These are phyloP conservation scores for Drosophila barbarae DNA, from an alignment of 2,888 invertebrate species.

Conservation along the genomic window DNA sequence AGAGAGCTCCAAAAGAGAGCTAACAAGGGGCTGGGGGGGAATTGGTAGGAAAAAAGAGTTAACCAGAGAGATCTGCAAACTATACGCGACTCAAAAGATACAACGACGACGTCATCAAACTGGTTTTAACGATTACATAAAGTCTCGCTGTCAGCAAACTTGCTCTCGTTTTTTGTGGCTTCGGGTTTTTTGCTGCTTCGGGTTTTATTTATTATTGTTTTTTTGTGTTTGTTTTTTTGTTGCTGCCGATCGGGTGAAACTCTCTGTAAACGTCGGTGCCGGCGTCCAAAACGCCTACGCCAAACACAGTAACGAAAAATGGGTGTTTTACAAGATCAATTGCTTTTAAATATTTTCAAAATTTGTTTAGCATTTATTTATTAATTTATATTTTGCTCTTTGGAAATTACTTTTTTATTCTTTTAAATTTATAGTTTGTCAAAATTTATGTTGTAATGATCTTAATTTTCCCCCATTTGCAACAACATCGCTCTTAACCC, in stretches of 20 bases:
- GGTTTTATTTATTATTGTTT: slow-evolving; percentile 21
- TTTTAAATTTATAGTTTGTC: not conserved
- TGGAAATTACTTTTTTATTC: not conserved
- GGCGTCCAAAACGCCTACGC: slow-evolving; percentile 50
- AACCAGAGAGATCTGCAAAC: slow-evolving; percentile 25
- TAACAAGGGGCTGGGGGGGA: slow-evolving; percentile 11
- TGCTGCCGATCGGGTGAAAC: slow-evolving; percentile 62
- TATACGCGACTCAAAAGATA: not conserved
- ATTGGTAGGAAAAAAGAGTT: slow-evolving; percentile 11
- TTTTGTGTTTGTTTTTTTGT: not conserved
- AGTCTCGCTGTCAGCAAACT: slow-evolving; percentile 43
- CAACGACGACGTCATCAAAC: slow-evolving; percentile 64
- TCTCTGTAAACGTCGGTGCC: slow-evolving; percentile 46
- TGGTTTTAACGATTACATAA: slow-evolving; percentile 69
- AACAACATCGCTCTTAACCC: slow-evolving; percentile 18
- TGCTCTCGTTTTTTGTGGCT: slow-evolving; percentile 61
- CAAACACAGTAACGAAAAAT: slow-evolving; percentile 36
- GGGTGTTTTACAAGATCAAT: slow-evolving; percentile 1
- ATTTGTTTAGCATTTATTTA: not conserved
- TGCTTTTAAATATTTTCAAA: not conserved
- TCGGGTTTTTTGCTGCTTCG: slow-evolving; percentile 36
- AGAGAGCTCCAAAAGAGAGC: slow-evolving; percentile 20
- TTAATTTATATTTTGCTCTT: not conserved
- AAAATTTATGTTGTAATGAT: not conserved
- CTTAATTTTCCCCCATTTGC: not conserved